phyloP scores from a whole-genome alignment of 2,113 vertebrate genomes.

The Pao palembangensis region DNA sequence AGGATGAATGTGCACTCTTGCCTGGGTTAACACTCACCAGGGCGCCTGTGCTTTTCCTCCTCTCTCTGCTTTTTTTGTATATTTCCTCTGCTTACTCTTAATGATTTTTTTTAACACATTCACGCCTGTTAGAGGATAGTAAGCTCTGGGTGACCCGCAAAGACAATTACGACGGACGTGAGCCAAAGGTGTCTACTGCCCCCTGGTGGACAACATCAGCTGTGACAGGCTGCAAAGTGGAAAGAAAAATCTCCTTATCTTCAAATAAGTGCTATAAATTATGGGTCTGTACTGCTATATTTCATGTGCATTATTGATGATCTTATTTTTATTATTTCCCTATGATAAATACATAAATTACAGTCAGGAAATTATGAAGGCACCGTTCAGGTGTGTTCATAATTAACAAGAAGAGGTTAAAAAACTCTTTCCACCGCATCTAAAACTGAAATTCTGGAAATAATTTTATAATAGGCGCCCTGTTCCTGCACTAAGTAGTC shows the following conservation, averaged over 20 bases:
- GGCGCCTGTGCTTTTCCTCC: slow-evolving; percentile 7
- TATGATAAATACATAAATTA: too few relatives aligned
- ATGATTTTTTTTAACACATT: slow-evolving; percentile 76
- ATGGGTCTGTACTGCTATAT: too few relatives aligned
- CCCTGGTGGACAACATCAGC: slow-evolving; percentile 49
- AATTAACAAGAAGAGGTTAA: too few relatives aligned
- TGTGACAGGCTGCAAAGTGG: slow-evolving; percentile 26
- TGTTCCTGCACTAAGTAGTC: too few relatives aligned
- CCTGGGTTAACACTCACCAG: slow-evolving; percentile 66
- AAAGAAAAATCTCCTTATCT: neutral
- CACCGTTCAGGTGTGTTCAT: too few relatives aligned
- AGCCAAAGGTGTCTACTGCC: slow-evolving; percentile 70
- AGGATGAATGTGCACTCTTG: slow-evolving; percentile 65
- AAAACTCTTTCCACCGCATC: too few relatives aligned
- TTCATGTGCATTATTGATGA: too few relatives aligned
- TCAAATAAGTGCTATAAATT: too few relatives aligned
- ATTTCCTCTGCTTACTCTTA: slow-evolving; percentile 66
- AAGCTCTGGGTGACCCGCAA: slow-evolving; percentile 66
- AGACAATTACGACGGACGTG: slow-evolving; percentile 60
- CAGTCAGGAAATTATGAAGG: too few relatives aligned
- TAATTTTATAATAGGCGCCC: too few relatives aligned
- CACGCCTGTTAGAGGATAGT: slow-evolving; percentile 72
- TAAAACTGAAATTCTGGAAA: too few relatives aligned
- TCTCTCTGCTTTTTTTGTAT: slow-evolving; percentile 19
- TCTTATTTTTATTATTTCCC: too few relatives aligned